Evolutionary conservation across 2,888 invertebrate species (phyloP).

Genomic region (Epinotia nisella): DNA sequence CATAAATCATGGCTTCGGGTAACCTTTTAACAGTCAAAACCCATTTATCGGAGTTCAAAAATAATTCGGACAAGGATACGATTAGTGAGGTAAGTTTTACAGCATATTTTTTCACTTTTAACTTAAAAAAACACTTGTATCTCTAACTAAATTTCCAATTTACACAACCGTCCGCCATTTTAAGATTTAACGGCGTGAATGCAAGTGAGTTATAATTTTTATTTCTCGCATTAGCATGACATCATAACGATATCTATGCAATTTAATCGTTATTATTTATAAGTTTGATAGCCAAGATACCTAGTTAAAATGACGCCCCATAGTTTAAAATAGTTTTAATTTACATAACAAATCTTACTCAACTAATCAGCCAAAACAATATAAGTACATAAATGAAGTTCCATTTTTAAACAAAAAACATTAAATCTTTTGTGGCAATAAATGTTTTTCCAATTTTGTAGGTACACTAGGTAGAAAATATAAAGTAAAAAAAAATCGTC

Average conservation of each 20-base stretch:
- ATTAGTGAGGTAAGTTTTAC: slow-evolving; percentile 76
- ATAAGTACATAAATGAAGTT: no score
- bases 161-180: slow-evolving; percentile 17
- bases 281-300: no score
- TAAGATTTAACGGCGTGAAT: slow-evolving; percentile 21
- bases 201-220: background rate
- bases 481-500: no score
- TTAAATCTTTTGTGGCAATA: no score
- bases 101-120: background rate
- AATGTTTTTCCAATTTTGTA: no score
- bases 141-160: background rate
- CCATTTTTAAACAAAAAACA: no score
- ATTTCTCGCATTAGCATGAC: background rate
- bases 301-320: no score
- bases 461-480: background rate
- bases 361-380: background rate
- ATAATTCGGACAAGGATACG: slow-evolving; percentile 77
- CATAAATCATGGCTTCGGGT: slow-evolving; percentile 47
- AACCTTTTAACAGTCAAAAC: slow-evolving; percentile 67
- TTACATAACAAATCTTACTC: background rate
- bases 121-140: background rate
- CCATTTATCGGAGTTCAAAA: slow-evolving; percentile 79
- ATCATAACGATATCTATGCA: no score
- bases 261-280: no score
- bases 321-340: no score